Base-by-base conservation (phyloP, 2,113 vertebrate genomes). In the Phalacrocorax carbo region DNA sequence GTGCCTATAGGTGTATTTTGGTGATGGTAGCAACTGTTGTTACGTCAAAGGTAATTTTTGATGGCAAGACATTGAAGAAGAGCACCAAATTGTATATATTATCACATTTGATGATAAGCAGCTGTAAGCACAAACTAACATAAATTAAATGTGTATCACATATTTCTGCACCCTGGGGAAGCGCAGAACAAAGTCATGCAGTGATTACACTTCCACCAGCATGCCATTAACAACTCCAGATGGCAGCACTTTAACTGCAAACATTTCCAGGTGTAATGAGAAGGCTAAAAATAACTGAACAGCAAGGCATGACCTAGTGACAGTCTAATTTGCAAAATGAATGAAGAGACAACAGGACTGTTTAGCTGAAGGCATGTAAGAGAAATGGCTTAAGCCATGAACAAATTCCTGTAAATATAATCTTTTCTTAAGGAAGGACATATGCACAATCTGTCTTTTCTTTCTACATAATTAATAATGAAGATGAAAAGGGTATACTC, bases 221-320 rank as follows among this genome's bases (percentile, higher is more conserved):
- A 93, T 89, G 58, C 88, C 83, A 97, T 96, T 97, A 97, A 95
- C 96, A 97, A 96, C 94, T 98, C 97, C 97, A 98, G 96, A 97
- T 96, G 97, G 95, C 95, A 96, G 94, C 79, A 96, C 96, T 96
- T 96, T 91, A 96, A 78, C 86, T 95, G 82, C 61, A 96, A 91
- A 97, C 83, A 82, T 88, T 93, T 93, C 97, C 94, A 97, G 94
- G 91, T 97, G 64, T 96, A 96, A 96, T 93, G 85, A 90, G 84
- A 62, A 90, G 93, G 82, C 91, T 97, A 94, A 97, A 93, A 92
- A 96, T 97, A 95, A 90, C 87, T 86, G 87, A 96, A 88, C 85
- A 95, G 62, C 40, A 89, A 96, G 72, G 80, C 75, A 80, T 94
- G 88, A 97, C 85, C 96, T 92, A 85, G 51, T 97, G 90, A 84